Conservation (phyloP, 2,113 vertebrate genomes). For the Pelecanus crispus region DNA sequence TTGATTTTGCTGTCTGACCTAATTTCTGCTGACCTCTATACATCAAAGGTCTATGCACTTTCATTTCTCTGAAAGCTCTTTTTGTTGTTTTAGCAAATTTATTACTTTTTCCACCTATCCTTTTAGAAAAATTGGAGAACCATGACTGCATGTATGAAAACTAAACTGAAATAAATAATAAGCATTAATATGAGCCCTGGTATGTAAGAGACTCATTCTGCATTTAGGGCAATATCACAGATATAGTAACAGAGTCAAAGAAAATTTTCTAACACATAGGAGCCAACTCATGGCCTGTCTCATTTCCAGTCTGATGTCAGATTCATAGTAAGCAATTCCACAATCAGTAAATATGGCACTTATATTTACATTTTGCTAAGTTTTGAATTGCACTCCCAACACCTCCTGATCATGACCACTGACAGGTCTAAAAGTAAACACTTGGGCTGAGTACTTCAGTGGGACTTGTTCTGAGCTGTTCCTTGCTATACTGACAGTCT, state of each 20-base stretch:
- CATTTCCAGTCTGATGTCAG: not conserved
- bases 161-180: not conserved
- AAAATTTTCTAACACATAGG: not conserved
- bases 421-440: not conserved
- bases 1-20: not conserved
- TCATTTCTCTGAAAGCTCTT: not conserved
- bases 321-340: not conserved
- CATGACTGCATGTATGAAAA: not conserved
- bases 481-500: not conserved
- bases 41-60: not conserved
- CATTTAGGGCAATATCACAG: not conserved
- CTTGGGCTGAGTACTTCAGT: not conserved
- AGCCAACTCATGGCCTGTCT: not conserved
- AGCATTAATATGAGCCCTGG: not conserved
- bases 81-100: not conserved
- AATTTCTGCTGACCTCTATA: not conserved
- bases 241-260: not conserved
- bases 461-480: not conserved
- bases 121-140: not conserved
- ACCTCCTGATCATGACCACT: not conserved
- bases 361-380: not conserved
- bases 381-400: not conserved
- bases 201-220: not conserved
- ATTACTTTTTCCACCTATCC: not conserved
- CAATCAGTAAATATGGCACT: not conserved